These are phyloP conservation scores for Corapipo altera DNA, from an alignment of 2,113 vertebrate species.

Conservation along the genomic window DNA sequence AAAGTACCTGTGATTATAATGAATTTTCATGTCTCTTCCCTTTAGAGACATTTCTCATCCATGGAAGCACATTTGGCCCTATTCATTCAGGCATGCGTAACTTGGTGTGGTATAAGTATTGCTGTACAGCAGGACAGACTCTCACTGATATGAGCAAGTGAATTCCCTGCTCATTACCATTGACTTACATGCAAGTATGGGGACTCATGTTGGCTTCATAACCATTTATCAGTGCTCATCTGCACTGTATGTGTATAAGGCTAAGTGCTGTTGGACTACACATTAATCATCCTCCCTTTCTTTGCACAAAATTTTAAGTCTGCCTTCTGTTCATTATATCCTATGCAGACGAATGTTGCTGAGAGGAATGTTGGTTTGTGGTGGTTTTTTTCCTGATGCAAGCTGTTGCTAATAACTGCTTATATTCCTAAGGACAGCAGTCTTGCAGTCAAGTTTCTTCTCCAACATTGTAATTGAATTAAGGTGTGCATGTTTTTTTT, in stretches of 20 bases:
- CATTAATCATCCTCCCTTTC: neutral
- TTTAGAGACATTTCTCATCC: neutral
- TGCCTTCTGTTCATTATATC: neutral
- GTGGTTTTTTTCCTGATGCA: too few relatives aligned
- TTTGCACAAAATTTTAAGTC: neutral
- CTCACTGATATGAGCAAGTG: neutral
- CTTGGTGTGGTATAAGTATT: neutral
- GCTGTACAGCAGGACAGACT: neutral
- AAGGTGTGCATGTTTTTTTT: neutral
- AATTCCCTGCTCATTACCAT: neutral
- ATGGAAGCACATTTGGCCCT: neutral
- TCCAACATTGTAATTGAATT: neutral
- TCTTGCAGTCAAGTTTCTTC: neutral
- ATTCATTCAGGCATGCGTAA: neutral
- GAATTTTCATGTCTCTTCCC: neutral
- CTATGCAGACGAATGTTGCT: neutral
- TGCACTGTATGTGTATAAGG: neutral
- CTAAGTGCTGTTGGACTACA: neutral
- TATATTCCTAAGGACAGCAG: neutral
- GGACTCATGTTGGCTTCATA: neutral
- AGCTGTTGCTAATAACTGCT: neutral
- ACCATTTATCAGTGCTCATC: neutral
- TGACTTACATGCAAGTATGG: neutral
- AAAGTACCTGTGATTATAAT: neutral
- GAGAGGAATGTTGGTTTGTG: neutral